Percentiles rank a stretch among this genome's conserved stretches.
Evolutionary conservation across 2,888 invertebrate genomes (phyloP).

Genomic region (Galerucella nymphaeae): DNA sequence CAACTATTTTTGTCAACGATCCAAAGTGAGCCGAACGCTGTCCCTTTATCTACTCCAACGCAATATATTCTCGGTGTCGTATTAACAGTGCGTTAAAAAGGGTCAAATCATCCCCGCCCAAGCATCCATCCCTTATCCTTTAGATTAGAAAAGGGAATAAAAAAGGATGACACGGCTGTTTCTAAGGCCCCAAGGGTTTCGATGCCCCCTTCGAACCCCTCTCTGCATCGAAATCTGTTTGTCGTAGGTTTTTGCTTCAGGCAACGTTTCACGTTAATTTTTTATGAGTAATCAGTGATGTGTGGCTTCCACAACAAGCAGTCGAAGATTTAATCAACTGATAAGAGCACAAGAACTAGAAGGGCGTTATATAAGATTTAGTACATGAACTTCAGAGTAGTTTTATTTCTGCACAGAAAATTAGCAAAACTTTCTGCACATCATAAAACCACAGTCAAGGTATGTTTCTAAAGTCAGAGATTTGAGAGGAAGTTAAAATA

Average conservation of each 20-base stretch:
- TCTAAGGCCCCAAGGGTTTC: constrained; percentile 21
- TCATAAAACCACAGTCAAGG: background rate
- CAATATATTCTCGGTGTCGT: constrained; percentile 14
- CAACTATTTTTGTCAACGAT: background rate
- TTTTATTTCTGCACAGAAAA: background rate
- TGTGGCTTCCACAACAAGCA: constrained; percentile 35
- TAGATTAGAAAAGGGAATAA: constrained; percentile 36
- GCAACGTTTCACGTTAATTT: constrained; percentile 42
- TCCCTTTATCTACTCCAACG: constrained; percentile 5
- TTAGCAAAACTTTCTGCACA: background rate
- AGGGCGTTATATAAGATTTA: constrained; percentile 5
- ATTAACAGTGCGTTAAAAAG: constrained; percentile 27
- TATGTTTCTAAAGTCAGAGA: too few species aligned
- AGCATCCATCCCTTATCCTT: constrained; percentile 17
- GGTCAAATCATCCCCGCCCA: constrained; percentile 29
- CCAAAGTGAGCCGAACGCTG: background rate
- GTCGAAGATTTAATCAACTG: constrained; percentile 42
- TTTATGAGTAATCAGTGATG: constrained; percentile 43
- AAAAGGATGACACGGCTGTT: constrained; percentile 36
- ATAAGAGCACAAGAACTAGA: constrained; percentile 24
- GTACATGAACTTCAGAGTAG: background rate
- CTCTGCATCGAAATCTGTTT: constrained; percentile 47
- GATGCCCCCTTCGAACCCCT: constrained; percentile 27
- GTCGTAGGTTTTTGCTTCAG: constrained; percentile 41
- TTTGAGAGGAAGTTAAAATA: too few species aligned